These are phyloP conservation scores for Pandemis cinnamomeana DNA, from an alignment of 2,888 invertebrate species.

Conservation along the genomic window DNA sequence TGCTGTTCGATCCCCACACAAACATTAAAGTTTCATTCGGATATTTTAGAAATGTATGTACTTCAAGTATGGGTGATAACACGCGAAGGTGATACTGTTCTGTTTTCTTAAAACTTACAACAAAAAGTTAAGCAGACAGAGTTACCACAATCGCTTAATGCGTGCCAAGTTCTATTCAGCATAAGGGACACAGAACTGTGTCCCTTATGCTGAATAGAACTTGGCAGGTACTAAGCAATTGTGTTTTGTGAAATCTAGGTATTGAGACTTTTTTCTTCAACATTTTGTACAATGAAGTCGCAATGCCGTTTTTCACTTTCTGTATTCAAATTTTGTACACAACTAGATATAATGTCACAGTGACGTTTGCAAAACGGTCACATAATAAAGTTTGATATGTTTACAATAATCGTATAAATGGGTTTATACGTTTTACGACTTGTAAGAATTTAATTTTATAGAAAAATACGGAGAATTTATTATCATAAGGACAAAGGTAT, in stretches of 20 bases:
- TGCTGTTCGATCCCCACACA: too few species aligned
- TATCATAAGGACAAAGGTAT: conserved; percentile 5
- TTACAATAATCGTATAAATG: conserved; percentile 6
- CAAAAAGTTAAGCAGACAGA: too few species aligned
- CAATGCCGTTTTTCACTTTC: background rate
- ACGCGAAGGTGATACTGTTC: too few species aligned
- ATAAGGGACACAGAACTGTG: too few species aligned
- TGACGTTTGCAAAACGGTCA: background rate
- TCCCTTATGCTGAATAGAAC: too few species aligned
- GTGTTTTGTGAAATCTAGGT: background rate
- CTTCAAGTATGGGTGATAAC: too few species aligned
- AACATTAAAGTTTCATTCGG: too few species aligned
- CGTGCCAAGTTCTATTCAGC: too few species aligned
- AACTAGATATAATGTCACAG: conserved; percentile 6
- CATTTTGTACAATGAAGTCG: background rate
- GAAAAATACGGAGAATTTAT: conserved; percentile 30
- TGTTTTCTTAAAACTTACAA: too few species aligned
- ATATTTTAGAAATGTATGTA: too few species aligned
- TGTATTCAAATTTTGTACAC: background rate
- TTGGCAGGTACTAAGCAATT: too few species aligned
- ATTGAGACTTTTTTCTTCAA: background rate
- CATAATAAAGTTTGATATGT: conserved; percentile 7
- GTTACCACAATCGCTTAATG: too few species aligned
- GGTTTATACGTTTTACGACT: conserved; percentile 27
- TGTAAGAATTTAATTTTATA: conserved; percentile 34